These are phyloP conservation scores for Rhogogaster chlorosoma DNA, from an alignment of 2,888 invertebrate genomes.

Conservation along the genomic window DNA sequence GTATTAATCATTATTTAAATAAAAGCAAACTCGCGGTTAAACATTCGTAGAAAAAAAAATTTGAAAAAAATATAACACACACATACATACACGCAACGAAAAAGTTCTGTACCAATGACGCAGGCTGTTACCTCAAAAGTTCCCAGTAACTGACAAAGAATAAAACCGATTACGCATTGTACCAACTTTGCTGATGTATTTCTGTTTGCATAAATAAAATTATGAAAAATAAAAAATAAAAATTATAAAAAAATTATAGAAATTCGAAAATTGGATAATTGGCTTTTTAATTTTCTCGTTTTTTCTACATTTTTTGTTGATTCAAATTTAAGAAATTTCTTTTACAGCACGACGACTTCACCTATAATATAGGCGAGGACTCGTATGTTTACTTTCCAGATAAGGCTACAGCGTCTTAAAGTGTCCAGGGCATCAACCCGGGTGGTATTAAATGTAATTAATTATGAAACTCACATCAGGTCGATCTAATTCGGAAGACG, in stretches of 20 bases:
- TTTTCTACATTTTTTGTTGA: background rate
- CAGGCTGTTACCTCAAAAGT: background rate
- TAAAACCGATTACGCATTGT: constrained; percentile 7
- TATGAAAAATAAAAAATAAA: background rate
- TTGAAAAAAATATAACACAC: background rate
- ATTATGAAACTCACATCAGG: background rate
- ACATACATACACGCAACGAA: background rate
- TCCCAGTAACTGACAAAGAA: background rate
- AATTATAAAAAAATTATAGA: background rate
- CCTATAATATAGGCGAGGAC: background rate
- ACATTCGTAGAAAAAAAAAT: background rate
- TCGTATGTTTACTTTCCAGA: background rate
- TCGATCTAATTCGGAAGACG: constrained; percentile 3
- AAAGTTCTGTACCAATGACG: background rate
- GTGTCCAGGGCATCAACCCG: background rate
- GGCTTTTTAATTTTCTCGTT: background rate
- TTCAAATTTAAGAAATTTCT: background rate
- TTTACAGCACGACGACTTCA: background rate
- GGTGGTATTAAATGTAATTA: constrained; percentile 11
- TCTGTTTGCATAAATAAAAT: background rate
- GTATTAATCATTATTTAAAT: constrained; percentile 28
- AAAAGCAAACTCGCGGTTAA: constrained; percentile 16
- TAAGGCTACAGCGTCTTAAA: background rate
- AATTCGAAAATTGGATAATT: background rate
- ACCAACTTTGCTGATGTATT: background rate